Conservation (phyloP, 2,797 vertebrate genomes). For the Siniperca scherzeri region DNA sequence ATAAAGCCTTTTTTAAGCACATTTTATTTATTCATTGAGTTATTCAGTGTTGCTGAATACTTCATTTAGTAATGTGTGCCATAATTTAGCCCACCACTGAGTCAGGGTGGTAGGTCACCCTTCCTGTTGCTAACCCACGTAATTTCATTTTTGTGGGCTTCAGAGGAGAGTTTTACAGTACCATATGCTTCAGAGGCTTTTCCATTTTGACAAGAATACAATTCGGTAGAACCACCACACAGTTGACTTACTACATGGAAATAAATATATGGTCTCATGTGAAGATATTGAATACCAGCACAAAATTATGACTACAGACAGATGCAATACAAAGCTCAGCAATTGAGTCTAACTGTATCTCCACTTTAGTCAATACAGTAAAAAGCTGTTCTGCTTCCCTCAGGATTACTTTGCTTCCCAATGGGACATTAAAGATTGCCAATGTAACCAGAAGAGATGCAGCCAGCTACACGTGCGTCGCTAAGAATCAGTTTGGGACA, state of each 20-base stretch:
- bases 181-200: conserved; percentile 1
- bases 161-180: conserved; percentile 6
- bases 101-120: conserved; percentile 35
- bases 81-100: conserved; percentile 27
- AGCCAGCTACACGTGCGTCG: conserved; percentile 91
- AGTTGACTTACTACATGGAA: background rate
- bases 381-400: conserved; percentile 40
- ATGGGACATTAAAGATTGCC: conserved; percentile 91
- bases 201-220: background rate
- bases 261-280: background rate
- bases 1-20: conserved; percentile 32
- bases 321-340: conserved; percentile 9
- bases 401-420: conserved; percentile 87
- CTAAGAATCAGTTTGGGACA: conserved; percentile 94
- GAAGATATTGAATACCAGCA: background rate
- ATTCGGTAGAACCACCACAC: background rate
- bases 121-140: conserved; percentile 21
- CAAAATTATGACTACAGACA: background rate
- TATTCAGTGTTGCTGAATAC: conserved; percentile 33
- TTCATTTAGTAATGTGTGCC: conserved; percentile 35
- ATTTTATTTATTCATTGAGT: conserved; percentile 50
- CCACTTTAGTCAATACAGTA: conserved; percentile 7
- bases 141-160: conserved; percentile 37
- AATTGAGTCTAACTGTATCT: background rate
- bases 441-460: conserved; percentile 92